Percentiles rank a stretch among this genome's conserved stretches.
Evolutionary conservation across 2,888 invertebrate species (phyloP).

Genomic region (Parnassius glacialis): DNA sequence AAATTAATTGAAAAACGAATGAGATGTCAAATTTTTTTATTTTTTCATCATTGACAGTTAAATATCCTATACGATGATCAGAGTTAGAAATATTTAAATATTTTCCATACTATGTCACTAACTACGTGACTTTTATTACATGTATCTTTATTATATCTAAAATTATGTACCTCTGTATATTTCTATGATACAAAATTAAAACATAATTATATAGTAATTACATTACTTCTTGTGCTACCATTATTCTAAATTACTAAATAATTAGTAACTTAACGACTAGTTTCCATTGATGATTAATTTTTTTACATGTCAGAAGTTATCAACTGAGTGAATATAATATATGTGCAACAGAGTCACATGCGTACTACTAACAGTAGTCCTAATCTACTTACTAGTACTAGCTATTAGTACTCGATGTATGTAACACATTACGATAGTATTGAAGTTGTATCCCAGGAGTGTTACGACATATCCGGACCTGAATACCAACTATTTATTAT

Average conservation of each 20-base stretch:
- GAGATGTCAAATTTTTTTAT: slow-evolving; percentile 2
- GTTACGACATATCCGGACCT: too few relatives aligned
- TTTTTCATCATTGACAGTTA: slow-evolving; percentile 12
- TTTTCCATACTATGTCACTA: slow-evolving; percentile 19
- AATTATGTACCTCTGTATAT: slow-evolving; percentile 6
- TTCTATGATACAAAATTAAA: slow-evolving; percentile 17
- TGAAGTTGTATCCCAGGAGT: too few relatives aligned
- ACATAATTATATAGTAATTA: slow-evolving; percentile 5
- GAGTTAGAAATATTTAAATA: slow-evolving; percentile 19
- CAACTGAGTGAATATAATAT: too few relatives aligned
- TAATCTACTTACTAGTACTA: too few relatives aligned
- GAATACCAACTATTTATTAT: too few relatives aligned
- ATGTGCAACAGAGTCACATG: too few relatives aligned
- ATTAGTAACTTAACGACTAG: not conserved
- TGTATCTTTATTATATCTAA: slow-evolving; percentile 5
- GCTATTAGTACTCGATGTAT: too few relatives aligned
- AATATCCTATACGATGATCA: slow-evolving; percentile 15
- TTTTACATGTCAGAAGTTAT: too few relatives aligned
- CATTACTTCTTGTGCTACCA: slow-evolving; percentile 18
- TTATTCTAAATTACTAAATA: not conserved
- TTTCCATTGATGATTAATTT: not conserved
- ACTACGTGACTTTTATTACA: slow-evolving; percentile 19
- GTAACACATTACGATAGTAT: too few relatives aligned
- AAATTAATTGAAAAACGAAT: slow-evolving; percentile 16
- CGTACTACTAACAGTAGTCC: too few relatives aligned